These are phyloP conservation scores for Drosophila nr. medialis DNA, from an alignment of 2,888 invertebrate genomes.

Conservation along the genomic window DNA sequence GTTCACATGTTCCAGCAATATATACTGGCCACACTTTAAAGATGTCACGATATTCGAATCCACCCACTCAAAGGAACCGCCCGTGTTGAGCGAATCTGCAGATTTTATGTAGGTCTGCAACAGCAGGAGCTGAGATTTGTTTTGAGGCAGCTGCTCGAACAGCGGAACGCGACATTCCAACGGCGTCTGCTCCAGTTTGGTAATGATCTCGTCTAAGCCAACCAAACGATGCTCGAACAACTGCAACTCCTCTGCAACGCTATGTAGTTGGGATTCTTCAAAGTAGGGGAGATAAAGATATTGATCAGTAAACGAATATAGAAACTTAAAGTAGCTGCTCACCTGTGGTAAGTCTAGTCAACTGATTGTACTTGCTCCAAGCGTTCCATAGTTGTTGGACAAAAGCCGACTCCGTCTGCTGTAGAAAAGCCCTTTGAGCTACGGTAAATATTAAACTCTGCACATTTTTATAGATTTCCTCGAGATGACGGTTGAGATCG, in stretches of 20 bases:
- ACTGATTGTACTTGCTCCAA: constrained; percentile 80
- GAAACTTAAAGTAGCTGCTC: constrained; percentile 10
- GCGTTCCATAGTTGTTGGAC: constrained; percentile 60
- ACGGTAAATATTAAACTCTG: constrained; percentile 70
- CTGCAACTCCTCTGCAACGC: constrained; percentile 76
- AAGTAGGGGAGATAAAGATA: not conserved
- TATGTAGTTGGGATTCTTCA: constrained; percentile 68
- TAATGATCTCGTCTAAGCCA: constrained; percentile 65
- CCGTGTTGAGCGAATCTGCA: constrained; percentile 89
- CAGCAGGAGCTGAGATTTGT: constrained; percentile 48
- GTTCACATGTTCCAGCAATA: constrained; percentile 96
- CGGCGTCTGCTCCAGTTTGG: constrained; percentile 54
- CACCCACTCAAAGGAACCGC: constrained; percentile 97
- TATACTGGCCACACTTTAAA: constrained; percentile 92
- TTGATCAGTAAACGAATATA: not conserved
- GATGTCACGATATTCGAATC: constrained; percentile 95
- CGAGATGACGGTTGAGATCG: constrained; percentile 87
- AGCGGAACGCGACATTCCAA: constrained; percentile 27
- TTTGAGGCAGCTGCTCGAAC: constrained; percentile 34
- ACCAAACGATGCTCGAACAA: constrained; percentile 78
- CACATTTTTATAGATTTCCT: constrained; percentile 86
- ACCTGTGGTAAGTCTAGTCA: constrained; percentile 72
- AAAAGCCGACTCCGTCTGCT: constrained; percentile 26
- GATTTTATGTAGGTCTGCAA: constrained; percentile 80
- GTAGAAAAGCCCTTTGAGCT: constrained; percentile 67